A percentile compares a stretch with the other conserved stretches of the same genome.
Evolutionary conservation across 2,797 vertebrate species (phyloP).

Genomic region (Amphiprion clarkii): DNA sequence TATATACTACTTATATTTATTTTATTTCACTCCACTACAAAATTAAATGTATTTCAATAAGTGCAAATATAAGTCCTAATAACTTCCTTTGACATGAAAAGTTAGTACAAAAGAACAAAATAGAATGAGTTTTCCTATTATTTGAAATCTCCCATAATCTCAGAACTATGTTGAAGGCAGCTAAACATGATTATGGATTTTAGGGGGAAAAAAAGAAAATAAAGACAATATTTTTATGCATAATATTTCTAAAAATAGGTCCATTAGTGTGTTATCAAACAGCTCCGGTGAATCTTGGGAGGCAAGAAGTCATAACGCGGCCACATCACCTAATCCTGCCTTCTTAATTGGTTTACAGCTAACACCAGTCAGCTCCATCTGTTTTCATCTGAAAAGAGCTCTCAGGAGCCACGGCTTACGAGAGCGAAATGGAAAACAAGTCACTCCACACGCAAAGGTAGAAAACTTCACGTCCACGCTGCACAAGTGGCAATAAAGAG

Average conservation of each 20-base stretch:
- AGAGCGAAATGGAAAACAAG: constrained; percentile 37
- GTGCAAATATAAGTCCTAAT: not conserved
- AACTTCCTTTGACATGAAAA: not conserved
- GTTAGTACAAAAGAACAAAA: not conserved
- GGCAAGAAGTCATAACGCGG: constrained; percentile 56
- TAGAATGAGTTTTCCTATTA: too few relatives aligned
- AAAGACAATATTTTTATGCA: not conserved
- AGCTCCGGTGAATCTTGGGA: constrained; percentile 45
- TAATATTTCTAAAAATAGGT: constrained; percentile 35
- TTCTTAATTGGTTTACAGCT: constrained; percentile 80
- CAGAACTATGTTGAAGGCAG: not conserved
- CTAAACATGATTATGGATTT: too few relatives aligned
- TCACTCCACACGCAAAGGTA: constrained; percentile 3
- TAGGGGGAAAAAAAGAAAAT: not conserved
- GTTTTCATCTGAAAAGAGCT: constrained; percentile 64
- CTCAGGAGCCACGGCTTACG: constrained; percentile 46
- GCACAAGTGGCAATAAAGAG: constrained; percentile 2
- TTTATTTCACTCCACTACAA: too few relatives aligned
- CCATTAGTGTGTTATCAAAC: constrained; percentile 57
- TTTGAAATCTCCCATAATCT: not conserved
- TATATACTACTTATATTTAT: too few relatives aligned
- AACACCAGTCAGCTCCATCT: constrained; percentile 77
- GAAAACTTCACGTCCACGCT: constrained; percentile 14
- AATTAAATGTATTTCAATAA: not conserved
- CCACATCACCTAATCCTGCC: constrained; percentile 69